Base-by-base conservation (phyloP, 2,888 invertebrate species). In the Tricholauxania praeusta region DNA sequence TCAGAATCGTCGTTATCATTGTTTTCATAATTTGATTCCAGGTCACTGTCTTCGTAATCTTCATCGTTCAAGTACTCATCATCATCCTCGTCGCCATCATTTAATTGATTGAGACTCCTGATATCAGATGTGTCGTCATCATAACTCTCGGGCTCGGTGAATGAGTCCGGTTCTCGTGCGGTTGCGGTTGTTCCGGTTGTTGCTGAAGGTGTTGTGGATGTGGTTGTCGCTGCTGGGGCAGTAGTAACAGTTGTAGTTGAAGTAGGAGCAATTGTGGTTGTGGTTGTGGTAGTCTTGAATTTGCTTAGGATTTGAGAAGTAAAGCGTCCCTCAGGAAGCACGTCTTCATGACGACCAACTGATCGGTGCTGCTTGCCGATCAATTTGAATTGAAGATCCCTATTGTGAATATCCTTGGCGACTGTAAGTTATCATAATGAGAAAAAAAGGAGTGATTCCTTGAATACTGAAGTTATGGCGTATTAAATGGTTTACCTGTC, bases 271-370 rank as follows among this genome's bases (percentile, higher is more conserved):
- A 75, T 69, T 6, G 77, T 76, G 1, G 80, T 77, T 6, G 78
- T 74, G 0, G 74, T 74, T 3, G 76, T 71, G 12, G 70, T 70
- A 1, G 12, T 39, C 5, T 72, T 64, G 74, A 78, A 32, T 70
- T 82, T 81, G 51, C 81, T 78, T 66, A 80, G 59, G 0, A 83
- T 67, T 12, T 74, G 68, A 0, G 78, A 67, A 7, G 77, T 72
- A 71, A 83, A 78, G 1, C 84, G 82, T 15, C 79, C 82, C 62
- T 82, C 78, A 5, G 73, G 73, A 57, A 48, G 12, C 1, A 74
- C 77, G 66, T 78, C 64, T 59, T 79, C 80, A 32, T 74, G 60
- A 6, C 78, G 78, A 3, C 77, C 78, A 1, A 64, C 76, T 0
- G 76, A 72, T 0, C 75, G 76, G 32, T 74, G 71, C 12, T 52